These are phyloP conservation scores for Aphodius granarius DNA, from an alignment of 2,888 invertebrate species.

Conservation along the genomic window DNA sequence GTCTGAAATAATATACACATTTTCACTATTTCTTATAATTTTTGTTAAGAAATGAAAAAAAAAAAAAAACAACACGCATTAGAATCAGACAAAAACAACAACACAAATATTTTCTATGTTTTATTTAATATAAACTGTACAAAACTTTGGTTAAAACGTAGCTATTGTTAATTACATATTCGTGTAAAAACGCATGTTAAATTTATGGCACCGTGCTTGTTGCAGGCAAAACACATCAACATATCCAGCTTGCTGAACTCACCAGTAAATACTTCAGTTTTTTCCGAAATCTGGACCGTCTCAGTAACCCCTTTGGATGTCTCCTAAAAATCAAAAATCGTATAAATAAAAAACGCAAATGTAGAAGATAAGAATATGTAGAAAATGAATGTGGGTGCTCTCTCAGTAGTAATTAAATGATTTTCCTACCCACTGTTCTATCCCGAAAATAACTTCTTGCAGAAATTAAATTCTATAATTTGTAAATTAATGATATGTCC, in stretches of 20 bases:
- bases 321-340: constrained; percentile 41
- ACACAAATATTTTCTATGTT: not conserved
- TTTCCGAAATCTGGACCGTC: constrained; percentile 52
- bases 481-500: too few species aligned
- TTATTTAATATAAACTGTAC: constrained; percentile 15
- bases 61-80: constrained; percentile 10
- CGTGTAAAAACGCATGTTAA: not conserved
- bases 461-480: too few species aligned
- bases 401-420: too few species aligned
- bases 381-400: too few species aligned
- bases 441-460: too few species aligned
- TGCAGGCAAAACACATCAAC: constrained; percentile 20
- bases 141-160: constrained; percentile 4
- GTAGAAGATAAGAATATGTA: too few species aligned
- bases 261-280: constrained; percentile 56
- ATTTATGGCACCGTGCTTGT: constrained; percentile 23
- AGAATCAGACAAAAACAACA: not conserved
- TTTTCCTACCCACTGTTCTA: too few species aligned
- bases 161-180: constrained; percentile 4
- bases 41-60: not conserved
- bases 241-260: constrained; percentile 34
- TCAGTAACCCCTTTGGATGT: constrained; percentile 51
- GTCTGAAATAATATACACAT: constrained; percentile 20
- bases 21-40: not conserved
- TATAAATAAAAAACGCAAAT: not conserved